Base-by-base conservation (phyloP, 1,140 invertebrate genomes). In the Hermetia illucens region DNA sequence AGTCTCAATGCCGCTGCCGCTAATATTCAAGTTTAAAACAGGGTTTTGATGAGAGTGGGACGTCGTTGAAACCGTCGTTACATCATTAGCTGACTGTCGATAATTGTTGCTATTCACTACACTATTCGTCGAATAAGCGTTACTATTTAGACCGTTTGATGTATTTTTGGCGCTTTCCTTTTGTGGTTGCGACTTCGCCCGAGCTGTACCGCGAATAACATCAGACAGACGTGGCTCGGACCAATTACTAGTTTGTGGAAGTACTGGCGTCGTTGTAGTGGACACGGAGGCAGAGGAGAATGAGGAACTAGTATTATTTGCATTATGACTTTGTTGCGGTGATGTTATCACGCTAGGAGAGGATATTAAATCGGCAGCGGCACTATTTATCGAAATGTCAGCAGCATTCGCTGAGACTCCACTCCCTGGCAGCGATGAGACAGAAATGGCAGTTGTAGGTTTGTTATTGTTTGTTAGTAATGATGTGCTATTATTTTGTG, bases 141-240 rank as follows among this genome's bases (percentile, higher is more conserved):
- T n/a, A n/a, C n/a, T n/a, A n/a, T n/a, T n/a, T n/a, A n/a, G n/a
- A n/a, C n/a, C n/a, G n/a, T n/a, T n/a, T n/a, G n/a, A n/a, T n/a
- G n/a, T n/a, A n/a, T n/a, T 60, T 45, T 62, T 54, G 45, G 53
- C 45, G 50, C 54, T 64, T 37, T 64, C 62, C 49, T 65, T 71
- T 39, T 62, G 53, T 16, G 51, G 47, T 42, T 65, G n/a, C n/a
- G 55, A 59, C 55, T 68, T 73, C 20, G 63, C 49, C 50, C 77
- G 78, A 16, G 72, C 74, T 21, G 74, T 79, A 40, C 79, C 79
- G 53, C 83, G 84, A 16, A 87, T 82, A 21, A 87, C 81, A 58
- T 87, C 83, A 3, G 83, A 76, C 45, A 86, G 62, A 52, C 81
- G 69, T 44, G 60, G 55, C 18, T 58, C 55, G 5, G 52, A 34